Evolutionary conservation across 2,797 vertebrate species (phyloP), one percentile per base, ranked within the genome.

Genomic region (Sphenopsis melanotis): DNA sequence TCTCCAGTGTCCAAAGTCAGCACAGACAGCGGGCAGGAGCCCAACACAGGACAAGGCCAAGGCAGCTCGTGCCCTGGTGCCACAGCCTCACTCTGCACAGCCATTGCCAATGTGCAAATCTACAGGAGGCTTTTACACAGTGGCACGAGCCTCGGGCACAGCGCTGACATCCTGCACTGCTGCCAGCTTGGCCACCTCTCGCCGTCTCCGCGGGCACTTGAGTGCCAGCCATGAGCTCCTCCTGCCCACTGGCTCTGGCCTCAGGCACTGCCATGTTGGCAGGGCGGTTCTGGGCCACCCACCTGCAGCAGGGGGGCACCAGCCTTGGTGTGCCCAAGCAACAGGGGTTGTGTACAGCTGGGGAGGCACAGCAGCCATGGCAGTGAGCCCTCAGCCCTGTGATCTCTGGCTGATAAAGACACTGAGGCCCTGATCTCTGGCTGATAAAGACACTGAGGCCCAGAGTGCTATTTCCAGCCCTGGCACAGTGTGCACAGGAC

Each of bases 141-240:
- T 0, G 11, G 23, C 56, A 46, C 0, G 0, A 70, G 84, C 49
- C 66, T 42, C 0, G 2, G 78, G 70, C 75, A 53, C 0, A 1
- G 21, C 2, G 30, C 84, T 94, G 91, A 29, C 75, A 42, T 64
- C 60, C 75, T 20, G 14, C 3, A 2, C 37, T 7, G 68, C 46
- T 91, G 94, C 89, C 96, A 92, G 83, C 64, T 70, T 77, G 91
- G 94, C 75, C 70, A 21, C 26, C 0, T 1, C 57, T 42, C 9
- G 11, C 44, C 6, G 9, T 90, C 83, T 19, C 85, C 2, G 6
- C 0, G 0, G 85, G 57, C 23, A 0, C 0, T 3, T 1, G 0
- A 26, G 36, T 37, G 87, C 81, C 94, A 90, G 87, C 57, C 76
- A 3, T 2, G 52, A 84, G 66, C 66, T 55, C 39, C 44, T 87